Evolutionary conservation across 2,888 invertebrate species (phyloP).

Genomic region (Phytoseiulus persimilis): DNA sequence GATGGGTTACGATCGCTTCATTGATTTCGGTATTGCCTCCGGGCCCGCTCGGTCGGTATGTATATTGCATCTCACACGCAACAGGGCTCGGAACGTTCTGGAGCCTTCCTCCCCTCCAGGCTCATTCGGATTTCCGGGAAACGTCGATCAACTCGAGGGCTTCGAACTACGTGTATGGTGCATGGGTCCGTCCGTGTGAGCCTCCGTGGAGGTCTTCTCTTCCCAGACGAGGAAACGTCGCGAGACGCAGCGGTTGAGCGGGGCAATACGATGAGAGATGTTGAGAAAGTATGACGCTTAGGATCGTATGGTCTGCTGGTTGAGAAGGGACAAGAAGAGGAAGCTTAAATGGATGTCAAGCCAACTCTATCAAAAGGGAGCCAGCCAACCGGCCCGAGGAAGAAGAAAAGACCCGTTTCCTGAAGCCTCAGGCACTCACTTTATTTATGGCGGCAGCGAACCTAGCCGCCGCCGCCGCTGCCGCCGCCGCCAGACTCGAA

Average conservation of each 20-base stretch:
- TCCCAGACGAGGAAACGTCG: background rate
- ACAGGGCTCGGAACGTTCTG: background rate
- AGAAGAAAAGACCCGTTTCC: background rate
- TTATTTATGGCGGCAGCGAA: background rate
- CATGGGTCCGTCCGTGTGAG: no score
- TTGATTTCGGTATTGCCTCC: background rate
- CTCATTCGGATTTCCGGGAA: no score
- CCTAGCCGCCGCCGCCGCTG: background rate
- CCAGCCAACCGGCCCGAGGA: background rate
- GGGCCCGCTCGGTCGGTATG: background rate
- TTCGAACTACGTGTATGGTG: no score
- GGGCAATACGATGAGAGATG: background rate
- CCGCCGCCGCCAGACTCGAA: background rate
- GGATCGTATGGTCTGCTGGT: background rate
- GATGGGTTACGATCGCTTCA: background rate
- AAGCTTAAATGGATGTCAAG: slow-evolving; percentile 5
- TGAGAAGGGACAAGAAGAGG: background rate
- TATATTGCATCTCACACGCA: background rate
- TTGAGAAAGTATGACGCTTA: background rate
- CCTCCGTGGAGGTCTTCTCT: no score
- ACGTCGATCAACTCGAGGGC: no score
- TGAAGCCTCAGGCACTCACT: slow-evolving; percentile 5
- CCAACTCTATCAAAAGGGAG: background rate
- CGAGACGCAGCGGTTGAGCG: background rate
- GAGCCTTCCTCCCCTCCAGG: no score